Percentiles rank a stretch among this genome's conserved stretches.
phyloP scores from a whole-genome alignment of 2,113 vertebrate genomes.

The Brevimyrus niger region DNA sequence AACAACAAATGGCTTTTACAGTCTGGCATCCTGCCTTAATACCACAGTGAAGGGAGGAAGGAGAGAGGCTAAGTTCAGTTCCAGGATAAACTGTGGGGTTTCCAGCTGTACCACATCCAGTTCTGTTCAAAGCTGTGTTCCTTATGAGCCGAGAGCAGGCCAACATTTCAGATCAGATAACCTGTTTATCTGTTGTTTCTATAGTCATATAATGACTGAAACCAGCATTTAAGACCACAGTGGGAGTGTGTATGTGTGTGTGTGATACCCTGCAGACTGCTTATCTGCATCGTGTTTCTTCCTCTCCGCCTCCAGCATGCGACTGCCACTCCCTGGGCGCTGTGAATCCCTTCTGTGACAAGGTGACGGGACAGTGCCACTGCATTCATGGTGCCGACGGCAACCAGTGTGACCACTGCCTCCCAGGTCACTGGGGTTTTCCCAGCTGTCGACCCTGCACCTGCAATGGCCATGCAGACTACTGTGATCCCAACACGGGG shows the following conservation, averaged over 20 bases:
- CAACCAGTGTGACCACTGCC: constrained; percentile 80
- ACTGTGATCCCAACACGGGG: constrained; percentile 70
- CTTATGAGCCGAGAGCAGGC: not conserved
- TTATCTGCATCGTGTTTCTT: not conserved
- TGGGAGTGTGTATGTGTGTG: not conserved
- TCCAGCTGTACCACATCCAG: not conserved
- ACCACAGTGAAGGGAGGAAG: not conserved
- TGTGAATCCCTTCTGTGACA: constrained; percentile 66
- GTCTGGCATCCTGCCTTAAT: not conserved
- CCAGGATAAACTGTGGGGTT: not conserved
- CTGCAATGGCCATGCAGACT: constrained; percentile 79
- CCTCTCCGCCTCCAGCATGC: constrained; percentile 59
- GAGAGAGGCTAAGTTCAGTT: not conserved
- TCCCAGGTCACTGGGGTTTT: constrained; percentile 88
- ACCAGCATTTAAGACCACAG: not conserved
- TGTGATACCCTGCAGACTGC: not conserved
- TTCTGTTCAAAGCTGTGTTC: not conserved
- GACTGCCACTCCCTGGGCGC: constrained; percentile 80
- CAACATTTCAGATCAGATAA: not conserved
- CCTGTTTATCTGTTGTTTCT: not conserved
- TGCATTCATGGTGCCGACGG: constrained; percentile 73
- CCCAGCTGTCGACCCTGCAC: constrained; percentile 79
- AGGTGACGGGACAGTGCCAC: constrained; percentile 76
- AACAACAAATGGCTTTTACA: not conserved
- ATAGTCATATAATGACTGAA: not conserved